phyloP scores from a whole-genome alignment of 2,888 invertebrate genomes.

The Dorcus hopei region DNA sequence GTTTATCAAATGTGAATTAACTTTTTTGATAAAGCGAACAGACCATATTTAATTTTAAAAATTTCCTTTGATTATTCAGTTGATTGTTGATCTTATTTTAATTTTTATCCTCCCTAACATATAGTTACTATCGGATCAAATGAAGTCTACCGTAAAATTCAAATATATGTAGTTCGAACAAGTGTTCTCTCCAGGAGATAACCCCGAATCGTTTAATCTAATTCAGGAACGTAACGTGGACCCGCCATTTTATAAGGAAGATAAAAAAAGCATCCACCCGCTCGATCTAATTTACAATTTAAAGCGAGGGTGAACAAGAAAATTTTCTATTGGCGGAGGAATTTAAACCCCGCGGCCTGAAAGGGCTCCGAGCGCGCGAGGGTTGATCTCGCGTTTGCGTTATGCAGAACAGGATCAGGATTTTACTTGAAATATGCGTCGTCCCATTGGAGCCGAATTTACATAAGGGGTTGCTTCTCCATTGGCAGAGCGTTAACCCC shows the following conservation, averaged over 20 bases:
- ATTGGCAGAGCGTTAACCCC: conserved; percentile 12
- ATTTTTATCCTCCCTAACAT: too few relatives aligned
- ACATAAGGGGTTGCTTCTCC: conserved; percentile 33
- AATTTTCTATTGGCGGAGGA: conserved; percentile 36
- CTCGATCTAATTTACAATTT: conserved; percentile 39
- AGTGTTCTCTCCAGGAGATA: too few relatives aligned
- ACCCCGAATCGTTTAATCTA: neutral
- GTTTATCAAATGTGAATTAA: too few relatives aligned
- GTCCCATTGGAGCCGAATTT: conserved; percentile 35
- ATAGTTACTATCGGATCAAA: too few relatives aligned
- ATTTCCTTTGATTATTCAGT: too few relatives aligned
- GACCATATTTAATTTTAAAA: too few relatives aligned
- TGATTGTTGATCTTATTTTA: too few relatives aligned
- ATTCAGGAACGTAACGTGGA: neutral
- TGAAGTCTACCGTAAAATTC: too few relatives aligned
- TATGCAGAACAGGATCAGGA: conserved; percentile 24
- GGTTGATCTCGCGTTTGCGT: conserved; percentile 14
- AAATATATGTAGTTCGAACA: too few relatives aligned
- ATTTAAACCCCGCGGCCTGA: conserved; percentile 25
- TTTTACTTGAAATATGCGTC: conserved; percentile 30
- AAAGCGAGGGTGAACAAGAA: conserved; percentile 34
- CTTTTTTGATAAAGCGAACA: too few relatives aligned
- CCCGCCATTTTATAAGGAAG: conserved; percentile 11
- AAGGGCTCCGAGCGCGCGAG: conserved; percentile 19
- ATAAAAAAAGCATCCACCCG: conserved; percentile 4